These are phyloP conservation scores for Cyrtonyx montezumae DNA, from an alignment of 2,113 vertebrate genomes.

Conservation along the genomic window DNA sequence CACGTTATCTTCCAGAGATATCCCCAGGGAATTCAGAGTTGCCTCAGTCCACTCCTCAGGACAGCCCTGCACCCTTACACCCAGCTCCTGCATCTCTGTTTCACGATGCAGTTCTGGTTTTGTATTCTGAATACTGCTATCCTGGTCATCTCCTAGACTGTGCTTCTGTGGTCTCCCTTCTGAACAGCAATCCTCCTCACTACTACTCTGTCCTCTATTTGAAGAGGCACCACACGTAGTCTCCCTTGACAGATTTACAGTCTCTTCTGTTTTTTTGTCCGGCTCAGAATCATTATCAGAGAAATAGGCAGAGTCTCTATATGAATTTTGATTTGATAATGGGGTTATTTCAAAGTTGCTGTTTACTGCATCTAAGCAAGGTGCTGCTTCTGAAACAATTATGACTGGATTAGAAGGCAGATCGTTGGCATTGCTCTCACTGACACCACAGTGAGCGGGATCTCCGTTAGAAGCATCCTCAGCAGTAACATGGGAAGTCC, in stretches of 20 bases:
- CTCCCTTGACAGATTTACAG: conserved; percentile 6
- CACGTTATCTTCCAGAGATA: conserved; percentile 26
- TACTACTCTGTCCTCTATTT: not conserved
- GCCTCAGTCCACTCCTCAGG: conserved; percentile 29
- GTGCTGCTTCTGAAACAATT: conserved; percentile 83
- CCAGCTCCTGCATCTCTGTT: not conserved
- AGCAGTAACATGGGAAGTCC: conserved; percentile 86
- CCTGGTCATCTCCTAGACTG: not conserved
- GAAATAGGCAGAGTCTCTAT: conserved; percentile 97
- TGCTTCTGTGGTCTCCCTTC: not conserved
- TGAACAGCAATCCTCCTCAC: not conserved
- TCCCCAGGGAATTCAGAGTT: not conserved
- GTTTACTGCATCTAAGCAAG: conserved; percentile 28
- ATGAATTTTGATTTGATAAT: conserved; percentile 74
- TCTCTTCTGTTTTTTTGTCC: conserved; percentile 88
- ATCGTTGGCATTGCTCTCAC: not conserved
- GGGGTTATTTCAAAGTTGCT: conserved; percentile 58
- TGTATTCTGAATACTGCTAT: not conserved
- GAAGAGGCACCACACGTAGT: not conserved
- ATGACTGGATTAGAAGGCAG: conserved; percentile 84
- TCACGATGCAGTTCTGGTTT: not conserved
- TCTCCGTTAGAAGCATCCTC: conserved; percentile 74
- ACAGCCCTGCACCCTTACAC: not conserved
- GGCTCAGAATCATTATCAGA: conserved; percentile 95
- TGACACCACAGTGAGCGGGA: not conserved